phyloP scores from a whole-genome alignment of 2,888 invertebrate species.

The Brachypterus glaber region DNA sequence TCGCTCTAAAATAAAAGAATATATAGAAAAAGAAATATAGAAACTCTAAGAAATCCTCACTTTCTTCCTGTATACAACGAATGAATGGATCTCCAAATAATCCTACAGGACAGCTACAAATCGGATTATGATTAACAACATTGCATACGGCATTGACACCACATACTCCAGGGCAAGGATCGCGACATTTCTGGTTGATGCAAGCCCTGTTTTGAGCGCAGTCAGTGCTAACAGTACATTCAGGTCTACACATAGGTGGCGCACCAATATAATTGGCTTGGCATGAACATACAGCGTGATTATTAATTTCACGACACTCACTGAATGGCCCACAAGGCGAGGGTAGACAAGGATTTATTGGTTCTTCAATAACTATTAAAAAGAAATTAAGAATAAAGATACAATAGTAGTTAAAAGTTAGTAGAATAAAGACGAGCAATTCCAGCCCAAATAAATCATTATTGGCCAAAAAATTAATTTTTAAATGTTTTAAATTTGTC shows the following conservation, averaged over 20 bases:
- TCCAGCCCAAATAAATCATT: conserved; percentile 37
- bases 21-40: conserved; percentile 2
- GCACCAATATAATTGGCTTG: conserved; percentile 67
- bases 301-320: conserved; percentile 60
- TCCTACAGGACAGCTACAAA: conserved; percentile 70
- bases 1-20: conserved; percentile 39
- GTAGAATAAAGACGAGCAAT: conserved; percentile 11
- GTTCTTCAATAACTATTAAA: conserved; percentile 29
- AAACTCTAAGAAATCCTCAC: conserved; percentile 44
- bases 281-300: conserved; percentile 74
- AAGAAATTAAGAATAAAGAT: no score
- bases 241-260: conserved; percentile 67
- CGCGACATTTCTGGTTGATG: conserved; percentile 66
- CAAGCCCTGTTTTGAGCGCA: conserved; percentile 75
- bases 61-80: conserved; percentile 57
- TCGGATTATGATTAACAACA: conserved; percentile 76
- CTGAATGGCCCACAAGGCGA: conserved; percentile 77
- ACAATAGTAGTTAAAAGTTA: no score
- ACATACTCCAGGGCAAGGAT: conserved; percentile 77
- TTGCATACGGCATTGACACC: conserved; percentile 72
- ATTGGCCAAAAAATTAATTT: no score
- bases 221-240: conserved; percentile 75
- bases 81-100: conserved; percentile 75
- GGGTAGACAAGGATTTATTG: conserved; percentile 51
- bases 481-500: no score